Evolutionary conservation across 2,797 vertebrate species (phyloP).

Genomic region (Neopelma chrysocephalum): DNA sequence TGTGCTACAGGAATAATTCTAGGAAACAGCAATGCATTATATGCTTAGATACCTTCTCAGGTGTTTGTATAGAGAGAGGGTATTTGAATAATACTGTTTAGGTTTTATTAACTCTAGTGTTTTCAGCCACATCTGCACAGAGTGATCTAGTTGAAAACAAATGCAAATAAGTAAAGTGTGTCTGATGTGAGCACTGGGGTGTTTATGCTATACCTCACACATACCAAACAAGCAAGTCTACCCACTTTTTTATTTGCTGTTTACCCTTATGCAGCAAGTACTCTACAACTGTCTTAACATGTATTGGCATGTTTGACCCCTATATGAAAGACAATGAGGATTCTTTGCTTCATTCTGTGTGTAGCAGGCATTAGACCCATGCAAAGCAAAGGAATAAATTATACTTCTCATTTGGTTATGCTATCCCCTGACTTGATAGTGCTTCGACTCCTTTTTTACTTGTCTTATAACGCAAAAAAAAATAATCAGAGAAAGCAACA

Average conservation of each 20-base stretch:
- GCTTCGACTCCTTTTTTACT: neutral
- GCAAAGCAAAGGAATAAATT: neutral
- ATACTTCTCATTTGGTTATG: neutral
- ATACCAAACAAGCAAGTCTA: constrained; percentile 52
- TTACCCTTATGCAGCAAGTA: neutral
- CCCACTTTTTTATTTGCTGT: constrained; percentile 43
- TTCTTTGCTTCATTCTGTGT: neutral
- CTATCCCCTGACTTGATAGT: neutral
- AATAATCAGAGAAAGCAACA: neutral
- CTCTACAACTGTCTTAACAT: neutral
- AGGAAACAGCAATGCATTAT: neutral
- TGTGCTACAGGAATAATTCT: neutral
- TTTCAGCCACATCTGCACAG: neutral
- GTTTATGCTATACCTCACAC: constrained; percentile 17
- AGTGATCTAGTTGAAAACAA: neutral
- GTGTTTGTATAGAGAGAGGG: neutral
- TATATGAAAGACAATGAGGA: neutral
- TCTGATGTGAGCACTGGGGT: neutral
- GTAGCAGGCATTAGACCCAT: neutral
- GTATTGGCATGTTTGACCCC: neutral
- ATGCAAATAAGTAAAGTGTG: constrained; percentile 20
- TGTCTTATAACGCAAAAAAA: neutral
- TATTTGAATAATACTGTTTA: neutral
- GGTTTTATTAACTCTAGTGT: neutral
- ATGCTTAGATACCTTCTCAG: neutral